Evolutionary conservation across 2,113 vertebrate genomes (phyloP).

Genomic region (Aphelocoma coerulescens): DNA sequence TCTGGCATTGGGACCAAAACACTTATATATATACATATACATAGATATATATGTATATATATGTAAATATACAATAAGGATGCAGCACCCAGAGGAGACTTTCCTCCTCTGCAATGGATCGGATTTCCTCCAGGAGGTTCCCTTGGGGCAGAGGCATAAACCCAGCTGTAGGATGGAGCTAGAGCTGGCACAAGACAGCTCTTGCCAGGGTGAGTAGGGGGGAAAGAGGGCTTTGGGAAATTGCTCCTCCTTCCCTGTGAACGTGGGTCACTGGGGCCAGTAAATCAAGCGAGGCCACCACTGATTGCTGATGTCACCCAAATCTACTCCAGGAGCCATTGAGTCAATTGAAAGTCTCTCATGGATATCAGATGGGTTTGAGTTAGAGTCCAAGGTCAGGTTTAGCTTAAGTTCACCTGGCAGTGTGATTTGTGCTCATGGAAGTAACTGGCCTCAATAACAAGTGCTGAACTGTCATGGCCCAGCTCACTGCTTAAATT

Average conservation of each 20-base stretch:
- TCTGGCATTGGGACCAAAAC: not conserved
- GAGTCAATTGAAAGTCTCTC: not conserved
- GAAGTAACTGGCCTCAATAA: not conserved
- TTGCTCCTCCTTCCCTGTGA: not conserved
- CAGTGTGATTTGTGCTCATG: not conserved
- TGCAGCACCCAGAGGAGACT: not conserved
- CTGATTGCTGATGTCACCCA: not conserved
- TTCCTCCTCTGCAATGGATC: no score
- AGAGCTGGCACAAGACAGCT: not conserved
- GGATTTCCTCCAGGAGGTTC: not conserved
- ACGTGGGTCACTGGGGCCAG: not conserved
- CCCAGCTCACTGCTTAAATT: conserved; percentile 66
- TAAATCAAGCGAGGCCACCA: not conserved
- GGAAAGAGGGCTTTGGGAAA: not conserved
- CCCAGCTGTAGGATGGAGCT: not conserved
- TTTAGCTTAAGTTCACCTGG: not conserved
- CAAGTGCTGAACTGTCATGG: conserved; percentile 46
- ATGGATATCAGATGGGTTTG: not conserved
- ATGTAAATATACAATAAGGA: not conserved
- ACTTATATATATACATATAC: no score
- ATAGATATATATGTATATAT: no score
- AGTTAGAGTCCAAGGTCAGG: not conserved
- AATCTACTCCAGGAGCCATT: not conserved
- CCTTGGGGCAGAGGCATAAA: not conserved
- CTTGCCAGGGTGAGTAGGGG: not conserved